These are phyloP conservation scores for Sinonovacula constricta DNA, from an alignment of 1,140 invertebrate species.

Conservation along the genomic window DNA sequence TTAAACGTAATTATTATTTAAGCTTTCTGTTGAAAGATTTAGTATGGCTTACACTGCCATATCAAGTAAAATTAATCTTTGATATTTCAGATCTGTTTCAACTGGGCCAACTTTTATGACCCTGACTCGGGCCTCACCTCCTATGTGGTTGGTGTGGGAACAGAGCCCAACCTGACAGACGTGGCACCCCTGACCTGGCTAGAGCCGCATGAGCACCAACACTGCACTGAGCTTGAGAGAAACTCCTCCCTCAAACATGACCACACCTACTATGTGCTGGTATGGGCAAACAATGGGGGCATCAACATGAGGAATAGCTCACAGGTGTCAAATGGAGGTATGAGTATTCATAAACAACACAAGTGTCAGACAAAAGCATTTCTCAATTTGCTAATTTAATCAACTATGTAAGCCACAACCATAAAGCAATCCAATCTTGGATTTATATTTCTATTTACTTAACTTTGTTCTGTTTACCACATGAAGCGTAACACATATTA, in stretches of 20 bases:
- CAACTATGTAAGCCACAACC: too few species aligned
- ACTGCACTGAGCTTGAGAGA: conserved; percentile 3
- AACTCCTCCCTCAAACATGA: conserved; percentile 32
- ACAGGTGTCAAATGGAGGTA: conserved; percentile 47
- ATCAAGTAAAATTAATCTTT: too few species aligned
- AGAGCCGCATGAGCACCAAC: neutral
- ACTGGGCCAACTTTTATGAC: conserved; percentile 60
- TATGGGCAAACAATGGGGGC: conserved; percentile 47
- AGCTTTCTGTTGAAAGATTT: too few species aligned
- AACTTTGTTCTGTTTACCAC: too few species aligned
- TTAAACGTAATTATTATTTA: too few species aligned
- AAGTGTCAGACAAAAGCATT: neutral
- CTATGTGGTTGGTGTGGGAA: conserved; percentile 42
- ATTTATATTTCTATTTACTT: too few species aligned
- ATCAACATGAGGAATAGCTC: conserved; percentile 30
- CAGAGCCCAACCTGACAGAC: conserved; percentile 25
- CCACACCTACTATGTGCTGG: conserved; percentile 26
- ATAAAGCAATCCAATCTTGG: too few species aligned
- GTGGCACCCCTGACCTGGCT: conserved; percentile 1
- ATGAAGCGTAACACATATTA: too few species aligned
- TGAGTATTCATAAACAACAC: neutral
- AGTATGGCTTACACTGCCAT: too few species aligned
- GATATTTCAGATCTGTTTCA: conserved; percentile 52
- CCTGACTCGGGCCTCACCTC: conserved; percentile 54
- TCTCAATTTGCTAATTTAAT: too few species aligned